phyloP scores from a whole-genome alignment of 2,888 invertebrate species.

The Mesochorus sp. region DNA sequence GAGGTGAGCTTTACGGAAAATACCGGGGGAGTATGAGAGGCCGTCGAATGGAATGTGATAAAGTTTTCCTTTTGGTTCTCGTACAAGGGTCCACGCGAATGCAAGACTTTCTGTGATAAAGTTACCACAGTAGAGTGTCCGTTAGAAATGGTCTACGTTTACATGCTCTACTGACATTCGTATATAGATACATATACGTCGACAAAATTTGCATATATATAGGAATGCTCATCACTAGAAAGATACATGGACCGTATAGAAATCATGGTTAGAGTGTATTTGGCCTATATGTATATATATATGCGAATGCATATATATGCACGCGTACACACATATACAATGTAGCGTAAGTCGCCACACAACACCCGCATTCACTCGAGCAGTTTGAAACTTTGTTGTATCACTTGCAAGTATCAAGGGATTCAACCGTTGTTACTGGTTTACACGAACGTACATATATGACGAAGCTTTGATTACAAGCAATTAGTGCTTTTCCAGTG shows the following conservation, averaged over 20 bases:
- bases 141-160: not conserved
- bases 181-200: not conserved
- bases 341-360: not conserved
- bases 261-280: too few relatives aligned
- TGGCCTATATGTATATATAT: too few relatives aligned
- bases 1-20: not conserved
- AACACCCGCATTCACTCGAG: constrained; percentile 10
- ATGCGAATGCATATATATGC: not conserved
- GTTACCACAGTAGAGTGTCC: not conserved
- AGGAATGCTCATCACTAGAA: not conserved
- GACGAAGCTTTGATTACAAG: constrained; percentile 39
- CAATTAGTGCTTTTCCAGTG: constrained; percentile 40
- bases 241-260: constrained; percentile 8
- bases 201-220: not conserved
- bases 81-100: not conserved
- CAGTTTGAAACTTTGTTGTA: constrained; percentile 26
- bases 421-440: not conserved
- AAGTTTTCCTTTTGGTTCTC: not conserved
- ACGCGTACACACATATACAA: too few relatives aligned
- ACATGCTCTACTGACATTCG: too few relatives aligned
- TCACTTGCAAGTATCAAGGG: constrained; percentile 23
- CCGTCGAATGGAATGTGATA: constrained; percentile 32
- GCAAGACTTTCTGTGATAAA: not conserved
- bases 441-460: not conserved
- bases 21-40: not conserved